Percentiles rank a stretch among this genome's conserved stretches.
These are phyloP conservation scores for Xenentodon cancila DNA, from an alignment of 2,797 vertebrate genomes.

Conservation along the genomic window DNA sequence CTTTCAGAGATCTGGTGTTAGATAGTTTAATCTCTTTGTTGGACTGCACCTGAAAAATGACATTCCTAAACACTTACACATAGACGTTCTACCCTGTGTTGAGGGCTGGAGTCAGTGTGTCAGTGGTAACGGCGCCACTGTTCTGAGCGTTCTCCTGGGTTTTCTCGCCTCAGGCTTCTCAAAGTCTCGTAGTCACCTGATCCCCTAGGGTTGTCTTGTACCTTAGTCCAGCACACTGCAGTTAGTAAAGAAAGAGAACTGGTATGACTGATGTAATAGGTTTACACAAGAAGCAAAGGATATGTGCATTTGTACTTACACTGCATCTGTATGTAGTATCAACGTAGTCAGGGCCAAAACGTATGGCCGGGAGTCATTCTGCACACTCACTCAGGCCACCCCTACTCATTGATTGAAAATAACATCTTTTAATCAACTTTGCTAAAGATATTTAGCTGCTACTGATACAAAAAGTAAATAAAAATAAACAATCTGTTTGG, in stretches of 20 bases:
- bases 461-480: no score
- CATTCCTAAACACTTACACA: conserved; percentile 22
- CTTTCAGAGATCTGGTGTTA: background rate
- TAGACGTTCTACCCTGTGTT: conserved; percentile 20
- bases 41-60: conserved; percentile 29
- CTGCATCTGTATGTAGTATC: no score
- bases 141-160: conserved; percentile 25
- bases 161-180: rapidly evolving
- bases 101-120: conserved; percentile 23
- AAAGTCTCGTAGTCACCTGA: conserved; percentile 50
- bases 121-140: conserved; percentile 45
- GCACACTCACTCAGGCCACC: conserved; percentile 4
- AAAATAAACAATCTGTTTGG: no score
- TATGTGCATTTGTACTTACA: no score
- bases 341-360: no score
- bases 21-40: background rate
- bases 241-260: no score
- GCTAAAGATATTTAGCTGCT: no score
- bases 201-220: conserved; percentile 30
- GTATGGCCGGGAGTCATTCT: no score
- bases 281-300: background rate
- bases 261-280: no score
- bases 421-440: no score
- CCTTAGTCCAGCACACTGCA: conserved; percentile 61
- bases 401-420: no score